Evolutionary conservation across 1,140 invertebrate species (phyloP), one percentile per base, ranked within the genome.

Genomic region (Apis florea): DNA sequence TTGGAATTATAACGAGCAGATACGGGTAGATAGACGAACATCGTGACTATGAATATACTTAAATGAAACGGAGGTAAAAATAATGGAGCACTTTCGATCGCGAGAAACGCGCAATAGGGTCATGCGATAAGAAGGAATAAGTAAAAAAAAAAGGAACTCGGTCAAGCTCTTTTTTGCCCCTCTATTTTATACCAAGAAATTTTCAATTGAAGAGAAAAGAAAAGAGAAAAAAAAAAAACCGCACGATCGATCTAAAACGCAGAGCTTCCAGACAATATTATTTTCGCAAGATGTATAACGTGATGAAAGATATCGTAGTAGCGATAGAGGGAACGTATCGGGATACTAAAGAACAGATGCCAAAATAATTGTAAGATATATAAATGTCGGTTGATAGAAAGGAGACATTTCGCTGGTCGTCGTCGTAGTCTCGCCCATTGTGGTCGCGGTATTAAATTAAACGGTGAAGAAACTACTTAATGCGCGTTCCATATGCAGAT

Each of bases 401-500:
- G 66, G 54, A 76, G 76, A 66, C 59, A 61, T 71, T 40, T 73
- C 47, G 59, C 68, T 63, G 84, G 40, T 74, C 85, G 85, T 82
- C 84, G 70, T 79, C 70, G 66, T 66, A 53, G 73, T 80, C 75
- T 77, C 77, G 58, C 63, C 83, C 72, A 87, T 85, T 87, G 86
- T 88, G 86, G 76, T 84, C 56, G 59, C 68, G 87, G 85, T 90
- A 93, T 92, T 93, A 91, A 93, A 93, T 93, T 92, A 93, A 93
- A 90, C 90, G 83, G 85, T 76, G 90, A 92, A 93, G 91, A 91
- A 92, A 92, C 89, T 93, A 92, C 89, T 93, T 93, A 91, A 93
- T 90, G 91, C 89, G 83, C 88, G 89, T 91, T 93, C 91, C 91
- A 92, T 91, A 93, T 93, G 92, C 91, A 93, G 90, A 93, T 93